Conservation (phyloP, 2,113 vertebrate species). For the Pygoscelis antarcticus region DNA sequence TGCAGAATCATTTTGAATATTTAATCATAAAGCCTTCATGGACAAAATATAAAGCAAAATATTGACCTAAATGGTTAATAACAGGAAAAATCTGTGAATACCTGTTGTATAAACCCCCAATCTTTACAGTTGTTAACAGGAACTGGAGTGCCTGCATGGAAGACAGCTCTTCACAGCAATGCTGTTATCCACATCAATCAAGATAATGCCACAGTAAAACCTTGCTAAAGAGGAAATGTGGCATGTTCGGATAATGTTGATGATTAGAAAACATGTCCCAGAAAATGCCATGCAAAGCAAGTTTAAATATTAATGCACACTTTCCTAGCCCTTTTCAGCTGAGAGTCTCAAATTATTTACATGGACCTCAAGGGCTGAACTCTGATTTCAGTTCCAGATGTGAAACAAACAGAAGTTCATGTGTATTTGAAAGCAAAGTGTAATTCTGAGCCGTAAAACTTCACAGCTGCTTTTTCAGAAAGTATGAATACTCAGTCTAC, state of each 20-base stretch:
- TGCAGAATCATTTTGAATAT: neutral
- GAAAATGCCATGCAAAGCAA: conserved; percentile 3
- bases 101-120: conserved; percentile 28
- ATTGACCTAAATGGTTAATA: conserved; percentile 44
- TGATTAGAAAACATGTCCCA: conserved; percentile 43
- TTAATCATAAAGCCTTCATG: neutral
- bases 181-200: conserved; percentile 35
- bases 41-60: conserved; percentile 3
- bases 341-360: neutral
- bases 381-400: neutral
- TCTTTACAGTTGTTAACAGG: conserved; percentile 55
- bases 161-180: neutral
- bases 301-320: conserved; percentile 44
- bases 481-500: neutral
- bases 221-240: conserved; percentile 44
- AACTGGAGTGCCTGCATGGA: neutral
- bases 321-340: neutral
- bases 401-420: neutral
- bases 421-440: neutral
- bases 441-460: neutral
- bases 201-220: conserved; percentile 29
- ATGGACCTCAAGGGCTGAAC: neutral
- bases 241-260: conserved; percentile 35
- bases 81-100: conserved; percentile 33
- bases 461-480: neutral